Base-by-base conservation (phyloP, 2,113 vertebrate species). In the Collichthys lucidus region DNA sequence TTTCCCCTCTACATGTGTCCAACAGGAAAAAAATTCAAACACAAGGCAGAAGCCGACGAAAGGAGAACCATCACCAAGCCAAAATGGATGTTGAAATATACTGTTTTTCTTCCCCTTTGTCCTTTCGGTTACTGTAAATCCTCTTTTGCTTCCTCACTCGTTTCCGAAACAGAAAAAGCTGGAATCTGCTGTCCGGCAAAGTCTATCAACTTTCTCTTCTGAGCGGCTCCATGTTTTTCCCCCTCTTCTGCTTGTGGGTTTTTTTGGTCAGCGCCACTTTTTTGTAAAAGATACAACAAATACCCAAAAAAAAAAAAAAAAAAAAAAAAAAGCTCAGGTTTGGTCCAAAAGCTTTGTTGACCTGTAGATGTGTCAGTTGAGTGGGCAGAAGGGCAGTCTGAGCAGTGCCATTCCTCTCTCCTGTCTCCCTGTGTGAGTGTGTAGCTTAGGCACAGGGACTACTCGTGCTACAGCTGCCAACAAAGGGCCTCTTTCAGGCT, bases 401-500 rank as follows among this genome's bases (percentile, higher is more conserved):
- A 62, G 46, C 81, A 53, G 75, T 89, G 91, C 93, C 92, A 94
- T 95, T 91, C 85, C 91, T 86, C 90, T 86, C 74, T 89, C 85
- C 80, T 68, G 84, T 89, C 82, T n/a, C 86, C 84, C 47, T 66
- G 87, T 84, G 89, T 59, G 83, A 86, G 77, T 79, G 86, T 87
- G 70, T 78, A 82, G 89, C 88, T 71, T 89, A 94, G 84, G 93
- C 92, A 72, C 88, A 93, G 94, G 88, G 88, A 90, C 91, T 92
- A 94, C 96, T 94, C 92, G 90, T 91, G 92, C 93, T 95, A 68
- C 35, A 88, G 68, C 94, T 85, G 96, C 96, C 97, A 98, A 99
- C 97, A 98, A 99, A 98, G 97, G 95, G 96, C 95, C 96, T 95
- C 95, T 96, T 96, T 96, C 96, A 95, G 93, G 94, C 94, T 88